A percentile compares a stretch with the other conserved stretches of the same genome.
Conservation (phyloP, 1,140 invertebrate species). For the Drosophila punjabiensis region DNA sequence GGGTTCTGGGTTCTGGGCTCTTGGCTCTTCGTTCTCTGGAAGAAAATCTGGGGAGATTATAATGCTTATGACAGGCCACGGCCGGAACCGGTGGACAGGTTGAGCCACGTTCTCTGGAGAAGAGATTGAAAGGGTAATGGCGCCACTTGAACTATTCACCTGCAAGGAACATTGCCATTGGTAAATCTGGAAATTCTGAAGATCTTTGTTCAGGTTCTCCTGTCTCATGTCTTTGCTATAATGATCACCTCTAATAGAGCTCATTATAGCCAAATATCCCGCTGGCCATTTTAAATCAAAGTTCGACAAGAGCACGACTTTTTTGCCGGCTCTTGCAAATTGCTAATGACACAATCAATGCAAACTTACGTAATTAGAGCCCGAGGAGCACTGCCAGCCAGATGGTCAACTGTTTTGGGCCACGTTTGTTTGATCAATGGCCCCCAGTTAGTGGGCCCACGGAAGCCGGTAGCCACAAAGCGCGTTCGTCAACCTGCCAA, state of each 20-base stretch:
- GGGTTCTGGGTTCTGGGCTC: background rate
- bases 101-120: conserved; percentile 3
- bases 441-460: conserved; percentile 20
- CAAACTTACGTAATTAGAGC: conserved; percentile 48
- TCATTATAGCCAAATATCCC: conserved; percentile 17
- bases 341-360: conserved; percentile 57
- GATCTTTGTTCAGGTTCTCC: background rate
- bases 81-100: conserved; percentile 41
- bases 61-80: conserved; percentile 47
- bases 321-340: conserved; percentile 30
- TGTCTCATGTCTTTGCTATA: background rate
- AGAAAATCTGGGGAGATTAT: conserved; percentile 27
- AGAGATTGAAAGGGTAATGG: background rate
- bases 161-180: background rate
- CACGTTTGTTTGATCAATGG: conserved; percentile 48
- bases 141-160: conserved; percentile 33
- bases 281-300: conserved; percentile 27
- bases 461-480: conserved; percentile 48
- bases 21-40: conserved; percentile 7
- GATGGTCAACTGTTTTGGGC: conserved; percentile 36
- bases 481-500: conserved; percentile 51
- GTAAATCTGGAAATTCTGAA: no score
- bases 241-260: conserved; percentile 27
- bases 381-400: conserved; percentile 28
- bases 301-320: conserved; percentile 39